A percentile compares a stretch with the other conserved stretches of the same genome.
phyloP scores from a whole-genome alignment of 37 sponge, comb jelly and placozoan genomes.

The Crambe crambe region DNA sequence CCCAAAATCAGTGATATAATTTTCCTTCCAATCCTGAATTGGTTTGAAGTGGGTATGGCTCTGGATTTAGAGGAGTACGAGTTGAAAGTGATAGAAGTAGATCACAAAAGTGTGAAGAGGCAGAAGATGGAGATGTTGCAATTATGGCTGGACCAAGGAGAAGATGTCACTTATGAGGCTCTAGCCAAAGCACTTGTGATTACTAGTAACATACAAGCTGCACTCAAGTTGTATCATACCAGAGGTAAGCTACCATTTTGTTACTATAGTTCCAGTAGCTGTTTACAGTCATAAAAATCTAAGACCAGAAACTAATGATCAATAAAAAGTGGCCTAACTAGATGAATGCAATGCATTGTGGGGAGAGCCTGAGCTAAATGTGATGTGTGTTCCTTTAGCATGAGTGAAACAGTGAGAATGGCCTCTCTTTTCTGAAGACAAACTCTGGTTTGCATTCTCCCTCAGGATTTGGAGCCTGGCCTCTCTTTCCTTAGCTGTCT shows the following conservation, averaged over 20 bases:
- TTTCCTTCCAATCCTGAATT: not conserved
- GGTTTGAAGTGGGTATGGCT: conserved; percentile 5
- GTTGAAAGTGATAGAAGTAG: not conserved
- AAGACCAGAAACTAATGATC: no score
- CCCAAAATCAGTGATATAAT: not conserved
- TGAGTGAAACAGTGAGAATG: no score
- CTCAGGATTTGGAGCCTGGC: no score
- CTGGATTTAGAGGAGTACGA: not conserved
- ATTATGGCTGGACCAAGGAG: not conserved
- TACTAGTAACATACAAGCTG: not conserved
- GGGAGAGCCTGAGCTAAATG: no score
- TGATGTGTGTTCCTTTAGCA: no score
- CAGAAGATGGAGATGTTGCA: not conserved
- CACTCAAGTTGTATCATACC: not conserved
- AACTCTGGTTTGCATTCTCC: no score
- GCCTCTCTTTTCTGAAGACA: no score
- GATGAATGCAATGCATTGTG: no score
- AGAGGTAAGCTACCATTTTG: not conserved
- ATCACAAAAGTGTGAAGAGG: not conserved
- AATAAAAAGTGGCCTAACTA: no score
- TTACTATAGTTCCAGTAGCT: not conserved
- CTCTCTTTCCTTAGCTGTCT: no score
- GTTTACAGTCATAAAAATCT: not conserved
- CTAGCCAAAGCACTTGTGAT: not conserved
- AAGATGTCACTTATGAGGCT: not conserved